These are phyloP conservation scores for Hirtodrosophila duncani DNA, from an alignment of 2,888 invertebrate genomes.

Conservation along the genomic window DNA sequence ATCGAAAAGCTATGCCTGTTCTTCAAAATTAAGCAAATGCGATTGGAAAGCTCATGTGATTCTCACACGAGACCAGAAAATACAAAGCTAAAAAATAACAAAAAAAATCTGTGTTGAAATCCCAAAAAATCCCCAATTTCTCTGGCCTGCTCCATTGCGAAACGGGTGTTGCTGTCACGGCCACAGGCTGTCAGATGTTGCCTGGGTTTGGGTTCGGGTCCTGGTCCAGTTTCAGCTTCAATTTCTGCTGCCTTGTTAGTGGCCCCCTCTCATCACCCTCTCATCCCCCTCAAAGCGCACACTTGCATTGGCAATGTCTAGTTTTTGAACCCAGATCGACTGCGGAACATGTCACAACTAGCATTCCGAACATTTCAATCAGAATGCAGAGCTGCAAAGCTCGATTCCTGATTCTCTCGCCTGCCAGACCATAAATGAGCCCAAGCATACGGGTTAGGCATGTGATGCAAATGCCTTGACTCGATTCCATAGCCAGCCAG, in stretches of 20 bases:
- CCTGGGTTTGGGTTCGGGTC: slow-evolving; percentile 10
- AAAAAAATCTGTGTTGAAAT: neutral
- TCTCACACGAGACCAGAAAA: too few species aligned
- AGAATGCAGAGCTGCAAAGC: slow-evolving; percentile 30
- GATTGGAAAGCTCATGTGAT: too few species aligned
- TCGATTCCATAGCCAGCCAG: slow-evolving; percentile 5
- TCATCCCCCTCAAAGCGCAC: too few species aligned
- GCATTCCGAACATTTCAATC: slow-evolving; percentile 59
- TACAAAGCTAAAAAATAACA: neutral
- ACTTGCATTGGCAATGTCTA: too few species aligned
- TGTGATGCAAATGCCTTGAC: slow-evolving; percentile 39
- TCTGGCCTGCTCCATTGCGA: slow-evolving; percentile 10
- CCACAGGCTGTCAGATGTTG: slow-evolving; percentile 40
- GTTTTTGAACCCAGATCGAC: slow-evolving; percentile 19
- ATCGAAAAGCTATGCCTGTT: too few species aligned
- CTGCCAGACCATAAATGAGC: slow-evolving; percentile 3
- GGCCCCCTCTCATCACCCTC: too few species aligned
- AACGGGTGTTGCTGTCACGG: slow-evolving; percentile 39
- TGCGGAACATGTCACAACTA: slow-evolving; percentile 22
- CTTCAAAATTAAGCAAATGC: too few species aligned
- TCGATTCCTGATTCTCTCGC: neutral
- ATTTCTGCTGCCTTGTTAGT: too few species aligned
- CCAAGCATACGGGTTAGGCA: slow-evolving; percentile 4
- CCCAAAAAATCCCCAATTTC: neutral
- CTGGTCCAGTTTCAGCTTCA: too few species aligned